Evolutionary conservation across 2,797 vertebrate species (phyloP).

Genomic region (Galaxias olidus): DNA sequence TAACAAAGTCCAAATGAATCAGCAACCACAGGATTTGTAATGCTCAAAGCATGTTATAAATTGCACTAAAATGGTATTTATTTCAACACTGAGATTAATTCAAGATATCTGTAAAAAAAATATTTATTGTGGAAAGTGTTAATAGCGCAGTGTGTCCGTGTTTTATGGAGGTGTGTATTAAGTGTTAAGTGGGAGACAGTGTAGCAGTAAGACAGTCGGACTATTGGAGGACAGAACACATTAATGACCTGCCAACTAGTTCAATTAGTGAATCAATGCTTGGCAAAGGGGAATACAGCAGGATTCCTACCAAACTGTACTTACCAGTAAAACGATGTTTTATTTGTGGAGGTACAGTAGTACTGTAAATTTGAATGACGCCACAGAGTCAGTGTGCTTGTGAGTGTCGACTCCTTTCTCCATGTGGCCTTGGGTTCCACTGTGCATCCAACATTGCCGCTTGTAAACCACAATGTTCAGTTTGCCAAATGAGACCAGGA

Average conservation of each 20-base stretch:
- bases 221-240: conserved; percentile 16
- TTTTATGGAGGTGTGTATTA: conserved; percentile 40
- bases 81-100: conserved; percentile 53
- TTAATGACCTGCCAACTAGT: conserved; percentile 2
- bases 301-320: not conserved
- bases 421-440: conserved; percentile 18
- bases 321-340: not conserved
- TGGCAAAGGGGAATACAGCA: not conserved
- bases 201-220: conserved; percentile 22
- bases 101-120: conserved; percentile 46
- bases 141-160: conserved; percentile 45
- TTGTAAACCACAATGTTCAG: conserved; percentile 24
- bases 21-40: conserved; percentile 36
- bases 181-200: conserved; percentile 23
- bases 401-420: not conserved
- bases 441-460: conserved; percentile 16
- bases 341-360: no score
- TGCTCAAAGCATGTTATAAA: conserved; percentile 63
- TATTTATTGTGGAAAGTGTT: conserved; percentile 52
- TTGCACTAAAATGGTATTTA: conserved; percentile 69
- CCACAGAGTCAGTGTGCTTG: not conserved
- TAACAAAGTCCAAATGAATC: conserved; percentile 22
- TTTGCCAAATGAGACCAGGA: conserved; percentile 46
- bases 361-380: not conserved
- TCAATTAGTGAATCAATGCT: conserved; percentile 5